phyloP scores from a whole-genome alignment of 2,888 invertebrate genomes.

The Onchidella celtica region DNA sequence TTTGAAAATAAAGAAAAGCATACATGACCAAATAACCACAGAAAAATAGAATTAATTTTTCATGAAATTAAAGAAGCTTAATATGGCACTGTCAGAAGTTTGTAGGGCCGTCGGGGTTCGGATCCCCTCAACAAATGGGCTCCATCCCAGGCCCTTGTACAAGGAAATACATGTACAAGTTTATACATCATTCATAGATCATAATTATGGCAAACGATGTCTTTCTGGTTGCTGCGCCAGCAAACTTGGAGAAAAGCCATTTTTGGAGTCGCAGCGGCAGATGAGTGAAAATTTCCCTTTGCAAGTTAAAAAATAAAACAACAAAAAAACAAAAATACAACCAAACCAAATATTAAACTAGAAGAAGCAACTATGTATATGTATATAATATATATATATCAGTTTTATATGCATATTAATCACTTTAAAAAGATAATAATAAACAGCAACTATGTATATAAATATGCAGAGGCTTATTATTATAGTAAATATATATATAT shows the following conservation, averaged over 20 bases:
- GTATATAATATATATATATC: constrained; percentile 28
- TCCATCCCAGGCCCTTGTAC: neutral
- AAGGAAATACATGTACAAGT: constrained; percentile 17
- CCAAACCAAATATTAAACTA: constrained; percentile 24
- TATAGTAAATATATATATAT: constrained; percentile 44
- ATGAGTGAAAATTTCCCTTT: neutral
- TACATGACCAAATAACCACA: too few relatives aligned
- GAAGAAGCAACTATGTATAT: constrained; percentile 33
- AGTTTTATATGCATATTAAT: constrained; percentile 41
- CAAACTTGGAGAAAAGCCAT: constrained; percentile 18
- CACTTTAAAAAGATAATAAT: constrained; percentile 29
- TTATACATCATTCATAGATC: constrained; percentile 14
- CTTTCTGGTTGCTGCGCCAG: neutral
- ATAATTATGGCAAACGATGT: constrained; percentile 35
- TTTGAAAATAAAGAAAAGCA: constrained; percentile 24
- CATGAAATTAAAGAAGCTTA: constrained; percentile 1
- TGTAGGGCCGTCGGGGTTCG: neutral
- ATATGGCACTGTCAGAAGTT: constrained; percentile 17
- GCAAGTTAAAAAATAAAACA: constrained; percentile 7
- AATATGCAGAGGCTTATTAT: constrained; percentile 35
- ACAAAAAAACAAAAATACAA: too few relatives aligned
- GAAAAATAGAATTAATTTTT: too few relatives aligned
- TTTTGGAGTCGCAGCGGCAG: constrained; percentile 5
- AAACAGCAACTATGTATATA: constrained; percentile 39
- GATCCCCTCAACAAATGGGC: neutral